A percentile compares a stretch with the other conserved stretches of the same genome.
Conservation (phyloP, 1,140 invertebrate species). For the Tetragnatha versicolor region DNA sequence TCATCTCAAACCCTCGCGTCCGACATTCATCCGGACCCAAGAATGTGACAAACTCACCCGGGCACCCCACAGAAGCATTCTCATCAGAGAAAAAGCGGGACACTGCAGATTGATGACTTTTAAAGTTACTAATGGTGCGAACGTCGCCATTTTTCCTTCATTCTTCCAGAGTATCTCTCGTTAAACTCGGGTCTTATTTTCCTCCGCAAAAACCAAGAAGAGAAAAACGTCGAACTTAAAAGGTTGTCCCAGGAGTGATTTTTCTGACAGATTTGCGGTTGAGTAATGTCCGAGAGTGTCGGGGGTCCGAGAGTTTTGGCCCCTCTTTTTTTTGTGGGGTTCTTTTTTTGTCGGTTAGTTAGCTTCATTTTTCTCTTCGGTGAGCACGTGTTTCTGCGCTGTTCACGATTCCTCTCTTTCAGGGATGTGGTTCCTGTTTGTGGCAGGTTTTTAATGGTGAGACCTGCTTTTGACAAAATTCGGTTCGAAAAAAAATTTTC, state of each 20-base stretch:
- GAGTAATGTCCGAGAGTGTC: constrained; percentile 18
- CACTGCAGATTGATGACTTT: constrained; percentile 33
- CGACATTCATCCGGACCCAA: too few relatives aligned
- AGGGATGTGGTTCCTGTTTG: neutral
- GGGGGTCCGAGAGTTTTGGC: too few relatives aligned
- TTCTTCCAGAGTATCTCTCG: neutral
- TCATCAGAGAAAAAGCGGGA: too few relatives aligned
- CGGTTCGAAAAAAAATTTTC: neutral
- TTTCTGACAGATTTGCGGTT: constrained; percentile 33
- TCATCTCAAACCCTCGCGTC: too few relatives aligned
- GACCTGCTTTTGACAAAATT: neutral
- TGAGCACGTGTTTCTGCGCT: constrained; percentile 2
- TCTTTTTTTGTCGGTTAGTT: constrained; percentile 1
- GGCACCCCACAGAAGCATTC: too few relatives aligned
- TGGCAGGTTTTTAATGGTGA: constrained; percentile 22
- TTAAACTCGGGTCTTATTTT: neutral
- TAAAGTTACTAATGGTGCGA: constrained; percentile 24
- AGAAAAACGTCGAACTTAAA: constrained; percentile 8
- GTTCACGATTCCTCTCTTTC: neutral
- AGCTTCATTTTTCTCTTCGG: constrained; percentile 3
- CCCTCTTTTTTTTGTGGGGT: too few relatives aligned
- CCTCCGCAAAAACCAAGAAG: neutral
- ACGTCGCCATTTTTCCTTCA: neutral
- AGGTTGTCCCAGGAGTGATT: constrained; percentile 20
- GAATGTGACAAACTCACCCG: too few relatives aligned